Base-by-base conservation (phyloP, 2,113 vertebrate genomes). In the Chelonoidis abingdonii region DNA sequence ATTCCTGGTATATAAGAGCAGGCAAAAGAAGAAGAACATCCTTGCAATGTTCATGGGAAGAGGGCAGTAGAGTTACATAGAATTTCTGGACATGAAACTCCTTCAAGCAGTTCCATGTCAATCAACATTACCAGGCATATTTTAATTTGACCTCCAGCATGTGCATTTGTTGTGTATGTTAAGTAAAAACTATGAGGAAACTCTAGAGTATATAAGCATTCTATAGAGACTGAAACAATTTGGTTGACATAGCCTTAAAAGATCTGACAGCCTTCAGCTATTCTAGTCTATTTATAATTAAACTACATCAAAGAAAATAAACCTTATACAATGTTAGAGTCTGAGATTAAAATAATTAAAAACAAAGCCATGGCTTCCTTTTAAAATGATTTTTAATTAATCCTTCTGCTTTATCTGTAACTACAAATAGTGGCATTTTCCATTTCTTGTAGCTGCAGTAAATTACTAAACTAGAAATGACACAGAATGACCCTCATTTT, bases 301-400 rank as follows among this genome's bases (percentile, higher is more conserved):
- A 93, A 83, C 62, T 13, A 56, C 84, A 86, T 76, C 83, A 88
- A 89, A 94, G 79, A 16, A 86, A 91, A 53, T 35, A 94, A 88
- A 91, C 54, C 29, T 92, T 88, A n/a, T 49, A 56, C 53, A 91
- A 72, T 2, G 38, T 72, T 80, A 78, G 83, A 35, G n/a, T 84
- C 38, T 84, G 87, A 29, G 75, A 84, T 85, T 41, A 57, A 22
- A 72, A 83, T 80, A 41, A 88, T 90, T 54, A 38, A 87, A 88
- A 47, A 31, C 50, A 44, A 25, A 72, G 83, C 72, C 80, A 27
- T 16, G 76, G 82, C 31, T 93, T 90, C 47, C 47, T 88, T 62
- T 88, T 57, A 38, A 95, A 95, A 91, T 86, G 11, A 72, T 24
- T 59, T 94, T 94, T 89, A 87, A 94, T 86, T 85, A 89, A 62